A percentile compares a stretch with the other conserved stretches of the same genome.
Evolutionary conservation across 2,797 vertebrate species (phyloP).

Genomic region (Platalea minor): DNA sequence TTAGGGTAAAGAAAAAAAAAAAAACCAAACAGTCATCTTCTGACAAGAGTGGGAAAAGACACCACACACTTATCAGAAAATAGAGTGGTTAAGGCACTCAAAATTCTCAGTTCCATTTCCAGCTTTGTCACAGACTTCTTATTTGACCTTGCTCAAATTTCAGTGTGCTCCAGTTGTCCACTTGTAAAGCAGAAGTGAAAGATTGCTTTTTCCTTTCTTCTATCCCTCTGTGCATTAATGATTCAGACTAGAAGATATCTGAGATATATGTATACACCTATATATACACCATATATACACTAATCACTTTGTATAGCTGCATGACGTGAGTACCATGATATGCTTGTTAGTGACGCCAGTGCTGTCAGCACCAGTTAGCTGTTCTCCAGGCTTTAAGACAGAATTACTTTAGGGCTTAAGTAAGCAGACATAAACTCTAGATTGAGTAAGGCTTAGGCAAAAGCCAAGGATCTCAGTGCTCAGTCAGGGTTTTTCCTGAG

Average conservation of each 20-base stretch:
- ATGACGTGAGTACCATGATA: neutral
- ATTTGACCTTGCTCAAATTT: neutral
- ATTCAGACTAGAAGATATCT: neutral
- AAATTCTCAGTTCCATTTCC: neutral
- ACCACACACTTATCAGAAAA: neutral
- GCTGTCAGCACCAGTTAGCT: neutral
- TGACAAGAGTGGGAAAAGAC: neutral
- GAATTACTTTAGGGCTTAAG: neutral
- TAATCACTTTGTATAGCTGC: neutral
- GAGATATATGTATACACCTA: neutral
- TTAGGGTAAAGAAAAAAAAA: neutral
- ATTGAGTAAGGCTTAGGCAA: neutral
- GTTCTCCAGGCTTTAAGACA: neutral
- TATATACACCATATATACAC: neutral
- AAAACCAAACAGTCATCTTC: neutral
- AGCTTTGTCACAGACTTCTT: neutral
- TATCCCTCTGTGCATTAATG: neutral
- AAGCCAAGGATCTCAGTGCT: neutral
- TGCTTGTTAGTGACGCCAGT: accelerated
- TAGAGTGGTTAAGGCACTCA: neutral
- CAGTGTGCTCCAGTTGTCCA: neutral
- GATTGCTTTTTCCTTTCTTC: neutral
- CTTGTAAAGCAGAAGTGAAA: neutral
- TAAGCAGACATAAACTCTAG: neutral
- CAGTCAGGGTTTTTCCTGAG: neutral